Evolutionary conservation across 2,113 vertebrate species (phyloP).

Genomic region (Lagopus leucura): DNA sequence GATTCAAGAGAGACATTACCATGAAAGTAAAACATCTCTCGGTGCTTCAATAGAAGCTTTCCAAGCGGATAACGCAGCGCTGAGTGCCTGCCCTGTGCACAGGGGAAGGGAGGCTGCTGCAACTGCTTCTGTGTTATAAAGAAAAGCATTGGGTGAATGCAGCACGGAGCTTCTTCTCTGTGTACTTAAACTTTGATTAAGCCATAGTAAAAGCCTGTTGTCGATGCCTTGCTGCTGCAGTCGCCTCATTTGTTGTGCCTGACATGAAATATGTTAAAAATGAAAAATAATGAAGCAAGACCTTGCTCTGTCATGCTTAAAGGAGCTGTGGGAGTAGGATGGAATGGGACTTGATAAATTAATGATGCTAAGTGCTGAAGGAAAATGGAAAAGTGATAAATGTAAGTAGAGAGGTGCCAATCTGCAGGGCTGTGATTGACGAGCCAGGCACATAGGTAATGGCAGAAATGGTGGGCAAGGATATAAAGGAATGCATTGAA

Average conservation of each 20-base stretch:
- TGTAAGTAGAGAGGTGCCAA: constrained; percentile 49
- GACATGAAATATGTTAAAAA: constrained; percentile 36
- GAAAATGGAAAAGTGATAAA: constrained; percentile 48
- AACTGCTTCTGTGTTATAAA: not conserved
- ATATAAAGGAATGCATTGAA: not conserved
- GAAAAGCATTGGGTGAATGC: not conserved
- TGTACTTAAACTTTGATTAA: not conserved
- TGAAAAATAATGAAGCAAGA: constrained; percentile 19
- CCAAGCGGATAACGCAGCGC: not conserved
- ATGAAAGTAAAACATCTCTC: not conserved
- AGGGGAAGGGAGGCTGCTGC: not conserved
- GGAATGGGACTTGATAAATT: constrained; percentile 60
- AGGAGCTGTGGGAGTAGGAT: constrained; percentile 55
- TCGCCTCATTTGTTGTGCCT: constrained; percentile 38
- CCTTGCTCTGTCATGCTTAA: constrained; percentile 55
- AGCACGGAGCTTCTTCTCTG: not conserved
- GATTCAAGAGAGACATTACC: not conserved
- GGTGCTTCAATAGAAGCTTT: not conserved
- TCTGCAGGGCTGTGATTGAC: not conserved
- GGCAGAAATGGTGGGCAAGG: constrained; percentile 10
- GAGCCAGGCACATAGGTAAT: not conserved
- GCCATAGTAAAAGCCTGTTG: not conserved
- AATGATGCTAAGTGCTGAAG: constrained; percentile 62
- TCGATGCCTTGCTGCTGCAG: not conserved
- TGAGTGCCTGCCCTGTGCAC: accelerated